Base-by-base conservation (phyloP, 2,113 vertebrate species). In the Neomonachus schauinslandi region DNA sequence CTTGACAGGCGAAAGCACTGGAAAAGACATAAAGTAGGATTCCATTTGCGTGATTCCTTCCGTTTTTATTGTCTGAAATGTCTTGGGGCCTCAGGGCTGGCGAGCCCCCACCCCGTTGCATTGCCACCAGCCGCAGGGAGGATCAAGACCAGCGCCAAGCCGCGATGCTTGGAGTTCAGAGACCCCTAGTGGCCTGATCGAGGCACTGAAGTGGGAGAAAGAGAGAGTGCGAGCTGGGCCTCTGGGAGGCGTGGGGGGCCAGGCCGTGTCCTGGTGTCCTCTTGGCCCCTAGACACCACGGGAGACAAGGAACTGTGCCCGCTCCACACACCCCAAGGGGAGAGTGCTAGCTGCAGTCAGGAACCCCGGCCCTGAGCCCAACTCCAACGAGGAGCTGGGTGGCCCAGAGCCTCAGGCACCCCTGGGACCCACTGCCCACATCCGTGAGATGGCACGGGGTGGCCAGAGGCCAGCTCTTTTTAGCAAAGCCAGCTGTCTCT, bases 151-250 rank as follows among this genome's bases (percentile, higher is more conserved):
- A 2, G 31, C 42, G 7, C 2, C 0, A 31, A 92, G 74, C 55
- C 1, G 1, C 28, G 76, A 97, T 87, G 71, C 96, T 67, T 90
- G 97, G 98, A 96, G 96, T 98, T 39, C 88, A 91, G 97, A 96
- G 98, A 90, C 98, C 97, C 91, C 98, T 98, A 96, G 98, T 96
- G 98, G 97, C 39, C 83, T 7, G 74, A 96, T 33, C 0, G 0
- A 33, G 85, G 65, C 81, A 97, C 86, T 74, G 88, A 63, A 42
- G 18, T 0, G 2, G 36, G 31, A 59, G 63, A 86, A 14, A 28
- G 39, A 33, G 5, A 59, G 63, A 86, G 21, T 9, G 39, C 1
- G 8, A 36, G 5, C 15, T 49, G 1, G 0, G 42, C 14, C 10
- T 61, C 79, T 1, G 4, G 9, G 77, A 65, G 9, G 69, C 46